A percentile compares a stretch with the other conserved stretches of the same genome.
These are phyloP conservation scores for Anoplius nigerrimus DNA, from an alignment of 2,888 invertebrate species.

Conservation along the genomic window DNA sequence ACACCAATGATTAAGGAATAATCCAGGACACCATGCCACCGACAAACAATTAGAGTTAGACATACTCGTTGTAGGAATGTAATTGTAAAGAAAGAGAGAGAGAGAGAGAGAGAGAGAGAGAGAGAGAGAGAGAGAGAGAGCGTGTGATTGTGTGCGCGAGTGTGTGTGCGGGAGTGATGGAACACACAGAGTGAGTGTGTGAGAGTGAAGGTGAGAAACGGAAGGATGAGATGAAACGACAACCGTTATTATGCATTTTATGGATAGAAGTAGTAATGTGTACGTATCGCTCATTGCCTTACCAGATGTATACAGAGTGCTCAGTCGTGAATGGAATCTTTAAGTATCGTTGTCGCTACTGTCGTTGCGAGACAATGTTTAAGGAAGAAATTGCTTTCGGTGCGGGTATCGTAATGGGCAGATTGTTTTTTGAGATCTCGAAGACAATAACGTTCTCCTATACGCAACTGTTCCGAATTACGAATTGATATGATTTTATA, in stretches of 20 bases:
- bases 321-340: not conserved
- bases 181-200: not conserved
- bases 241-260: constrained; percentile 1
- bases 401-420: too few species aligned
- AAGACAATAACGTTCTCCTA: too few species aligned
- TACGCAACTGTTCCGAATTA: too few species aligned
- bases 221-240: not conserved
- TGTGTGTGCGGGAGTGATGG: not conserved
- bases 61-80: not conserved
- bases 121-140: too few species aligned
- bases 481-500: too few species aligned
- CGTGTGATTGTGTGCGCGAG: not conserved
- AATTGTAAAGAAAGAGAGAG: too few species aligned
- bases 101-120: too few species aligned
- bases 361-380: too few species aligned
- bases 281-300: constrained; percentile 18
- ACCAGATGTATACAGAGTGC: constrained; percentile 6
- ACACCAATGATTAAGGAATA: constrained; percentile 6
- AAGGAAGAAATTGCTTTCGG: too few species aligned
- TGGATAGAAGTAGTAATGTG: too few species aligned
- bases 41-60: constrained; percentile 22
- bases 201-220: not conserved
- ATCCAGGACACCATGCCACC: constrained; percentile 49
- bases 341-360: not conserved
- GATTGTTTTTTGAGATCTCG: too few species aligned